Base-by-base conservation (phyloP, 2,797 vertebrate species). In the Clarias laeviceps region DNA sequence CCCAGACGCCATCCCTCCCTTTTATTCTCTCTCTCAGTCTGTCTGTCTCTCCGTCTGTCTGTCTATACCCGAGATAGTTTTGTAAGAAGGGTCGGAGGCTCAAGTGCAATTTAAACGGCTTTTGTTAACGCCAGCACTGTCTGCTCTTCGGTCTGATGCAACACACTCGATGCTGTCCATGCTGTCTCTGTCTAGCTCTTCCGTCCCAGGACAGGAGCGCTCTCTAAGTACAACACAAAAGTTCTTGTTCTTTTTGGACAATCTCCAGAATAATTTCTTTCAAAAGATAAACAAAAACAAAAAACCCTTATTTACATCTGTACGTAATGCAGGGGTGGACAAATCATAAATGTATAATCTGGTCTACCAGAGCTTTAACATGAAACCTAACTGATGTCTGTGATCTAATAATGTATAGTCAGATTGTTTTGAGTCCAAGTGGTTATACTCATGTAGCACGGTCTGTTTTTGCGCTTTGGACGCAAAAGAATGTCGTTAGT, bases 81-180 rank as follows among this genome's bases (percentile, higher is more conserved):
- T 87, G 83, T 86, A 77, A 84, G 81, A 90, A 79, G 80, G 34
- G 77, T 84, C 84, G 82, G 83, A 84, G 85, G 88, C 80, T 88
- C 82, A 90, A 86, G 84, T 88, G 86, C 80, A 87, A 88, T 89
- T 90, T 88, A 86, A 50, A 70, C 20, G 72, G 85, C 88, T 90
- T 85, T 87, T 83, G 86, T 82, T 84, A 89, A 85, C 80, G 72
- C 77, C 85, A 86, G 87, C 83, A 82, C 80, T 87, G 88, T 89
- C 88, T 89, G 85, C 72, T 66, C 76, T 64, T 84, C 24, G 72
- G 77, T 74, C 85, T 90, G 89, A 90, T 83, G 89, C 89, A 90
- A 90, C 59, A 78, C 2, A n/a, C 83, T 82, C 20, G 12, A 22
- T 61, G 61, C 80, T 74, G 56, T 87, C 86, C 83, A 66, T 54